Evolutionary conservation across 35 echinoderm and acorn worm genomes (phyloP).

Genomic region (Apostichopus californicus): DNA sequence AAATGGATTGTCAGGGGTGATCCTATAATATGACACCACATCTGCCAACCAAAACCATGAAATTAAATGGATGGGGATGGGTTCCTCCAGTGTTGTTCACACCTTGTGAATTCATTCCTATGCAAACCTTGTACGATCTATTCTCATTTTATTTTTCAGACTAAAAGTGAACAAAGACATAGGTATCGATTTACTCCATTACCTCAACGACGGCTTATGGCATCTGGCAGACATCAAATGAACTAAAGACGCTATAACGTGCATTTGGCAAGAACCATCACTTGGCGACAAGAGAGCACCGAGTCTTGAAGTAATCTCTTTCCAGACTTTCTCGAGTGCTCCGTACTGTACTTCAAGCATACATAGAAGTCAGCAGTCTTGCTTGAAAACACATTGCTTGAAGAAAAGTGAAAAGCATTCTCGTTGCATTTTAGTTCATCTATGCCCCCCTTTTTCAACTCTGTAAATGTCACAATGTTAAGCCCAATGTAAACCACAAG

Average conservation of each 20-base stretch:
- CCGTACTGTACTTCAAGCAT: neutral
- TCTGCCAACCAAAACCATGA: too few relatives aligned
- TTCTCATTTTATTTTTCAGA: conserved; percentile 64
- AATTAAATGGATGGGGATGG: too few relatives aligned
- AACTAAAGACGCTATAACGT: neutral
- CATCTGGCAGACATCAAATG: conserved; percentile 81
- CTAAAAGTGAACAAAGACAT: conserved; percentile 90
- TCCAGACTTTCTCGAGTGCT: neutral
- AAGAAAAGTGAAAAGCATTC: neutral
- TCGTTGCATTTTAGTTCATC: neutral
- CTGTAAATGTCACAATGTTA: neutral
- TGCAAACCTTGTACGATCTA: neutral
- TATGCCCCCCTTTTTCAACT: neutral
- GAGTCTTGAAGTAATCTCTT: neutral
- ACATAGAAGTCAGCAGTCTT: neutral
- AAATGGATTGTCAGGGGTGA: too few relatives aligned
- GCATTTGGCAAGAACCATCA: neutral
- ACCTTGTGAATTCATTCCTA: too few relatives aligned
- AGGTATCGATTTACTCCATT: conserved; percentile 91
- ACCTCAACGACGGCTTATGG: conserved; percentile 96
- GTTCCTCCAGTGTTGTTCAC: too few relatives aligned
- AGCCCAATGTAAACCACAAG: too few relatives aligned
- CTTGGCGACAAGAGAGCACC: neutral
- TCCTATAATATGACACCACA: too few relatives aligned
- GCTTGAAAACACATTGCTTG: neutral